Conservation (phyloP, 2,797 vertebrate genomes). For the Helarctos malayanus region DNA sequence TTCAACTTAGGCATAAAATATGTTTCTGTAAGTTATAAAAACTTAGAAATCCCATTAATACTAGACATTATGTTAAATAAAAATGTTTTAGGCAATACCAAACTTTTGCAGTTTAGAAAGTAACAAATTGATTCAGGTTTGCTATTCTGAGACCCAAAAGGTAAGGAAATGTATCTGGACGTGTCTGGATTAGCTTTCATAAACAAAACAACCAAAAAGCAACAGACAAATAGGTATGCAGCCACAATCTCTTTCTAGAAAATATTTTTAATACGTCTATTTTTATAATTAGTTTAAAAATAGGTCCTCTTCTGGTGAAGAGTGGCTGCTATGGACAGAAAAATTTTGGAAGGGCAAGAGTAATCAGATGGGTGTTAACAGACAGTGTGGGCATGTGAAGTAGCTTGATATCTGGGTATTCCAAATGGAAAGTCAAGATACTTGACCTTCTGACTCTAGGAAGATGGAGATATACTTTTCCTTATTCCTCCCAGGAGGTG, state of each 20-base stretch:
- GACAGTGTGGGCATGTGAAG: too few relatives aligned
- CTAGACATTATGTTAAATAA: not conserved
- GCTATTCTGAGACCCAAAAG: not conserved
- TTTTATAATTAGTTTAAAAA: not conserved
- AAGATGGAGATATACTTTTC: not conserved
- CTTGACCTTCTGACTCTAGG: not conserved
- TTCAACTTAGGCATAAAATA: conserved; percentile 50
- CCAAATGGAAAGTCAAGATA: not conserved
- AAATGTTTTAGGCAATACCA: not conserved
- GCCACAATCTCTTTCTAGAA: not conserved
- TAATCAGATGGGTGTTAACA: not conserved
- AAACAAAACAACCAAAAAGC: not conserved
- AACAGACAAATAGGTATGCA: not conserved
- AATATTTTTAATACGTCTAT: not conserved
- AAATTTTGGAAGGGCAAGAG: not conserved
- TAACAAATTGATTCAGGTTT: not conserved
- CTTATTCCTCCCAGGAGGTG: not conserved
- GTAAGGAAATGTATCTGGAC: not conserved
- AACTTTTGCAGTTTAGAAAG: conserved; percentile 26
- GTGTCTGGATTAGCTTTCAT: not conserved
- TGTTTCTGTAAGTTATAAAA: not conserved
- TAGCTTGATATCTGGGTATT: not conserved
- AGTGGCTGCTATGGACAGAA: not conserved
- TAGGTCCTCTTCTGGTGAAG: not conserved
- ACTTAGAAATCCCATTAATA: not conserved